Conservation (phyloP, 2,888 invertebrate genomes). For the Morpho deidamia region DNA sequence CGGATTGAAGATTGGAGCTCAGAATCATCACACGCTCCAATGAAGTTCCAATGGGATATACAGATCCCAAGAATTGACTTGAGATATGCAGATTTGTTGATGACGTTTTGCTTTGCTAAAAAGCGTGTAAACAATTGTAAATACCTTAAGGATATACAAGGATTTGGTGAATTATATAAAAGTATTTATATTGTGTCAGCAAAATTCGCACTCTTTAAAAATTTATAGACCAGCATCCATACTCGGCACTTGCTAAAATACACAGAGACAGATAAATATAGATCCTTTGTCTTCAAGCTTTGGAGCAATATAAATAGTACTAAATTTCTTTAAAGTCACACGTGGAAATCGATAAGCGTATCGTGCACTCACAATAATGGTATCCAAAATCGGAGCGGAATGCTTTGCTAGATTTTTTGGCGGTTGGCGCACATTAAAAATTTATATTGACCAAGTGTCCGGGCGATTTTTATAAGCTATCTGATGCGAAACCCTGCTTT, state of each 20-base stretch:
- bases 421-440: conserved; percentile 41
- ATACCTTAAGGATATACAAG: no score
- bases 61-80: neutral
- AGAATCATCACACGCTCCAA: no score
- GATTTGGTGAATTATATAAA: no score
- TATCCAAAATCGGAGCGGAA: conserved; percentile 38
- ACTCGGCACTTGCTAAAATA: neutral
- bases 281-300: conserved; percentile 5
- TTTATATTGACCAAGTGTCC: conserved; percentile 48
- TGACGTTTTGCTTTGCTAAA: no score
- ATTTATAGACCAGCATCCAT: neutral
- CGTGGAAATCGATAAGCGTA: conserved; percentile 29
- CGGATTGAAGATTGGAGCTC: no score
- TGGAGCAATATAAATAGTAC: conserved; percentile 16
- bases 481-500: conserved; percentile 31
- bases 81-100: neutral
- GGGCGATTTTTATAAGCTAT: conserved; percentile 27
- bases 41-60: no score
- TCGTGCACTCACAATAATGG: conserved; percentile 61
- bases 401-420: conserved; percentile 44
- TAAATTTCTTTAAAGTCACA: conserved; percentile 24
- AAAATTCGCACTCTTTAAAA: neutral
- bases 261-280: conserved; percentile 9
- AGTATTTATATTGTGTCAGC: no score
- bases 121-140: no score